Base-by-base conservation (phyloP, 2,797 vertebrate genomes). In the Denticeps clupeoides region DNA sequence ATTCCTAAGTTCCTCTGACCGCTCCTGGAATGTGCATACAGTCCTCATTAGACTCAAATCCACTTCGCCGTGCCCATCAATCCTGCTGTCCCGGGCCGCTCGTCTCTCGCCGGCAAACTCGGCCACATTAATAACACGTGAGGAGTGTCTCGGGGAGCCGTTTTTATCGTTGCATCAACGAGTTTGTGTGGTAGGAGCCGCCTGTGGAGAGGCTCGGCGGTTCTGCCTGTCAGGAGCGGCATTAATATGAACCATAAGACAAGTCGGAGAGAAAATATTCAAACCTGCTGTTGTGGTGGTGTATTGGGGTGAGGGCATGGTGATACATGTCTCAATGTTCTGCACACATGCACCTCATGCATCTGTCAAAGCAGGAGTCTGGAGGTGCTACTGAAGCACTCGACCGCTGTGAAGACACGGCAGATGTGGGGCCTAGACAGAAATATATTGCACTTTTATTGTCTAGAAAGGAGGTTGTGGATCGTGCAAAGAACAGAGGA, bases 221-320 rank as follows among this genome's bases (percentile, higher is more conserved):
- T 46, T 55, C 62, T 49, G 28, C 51, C 52, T 52, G 58, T 60
- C 62, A 64, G 45, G 58, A 49, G 35, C 48, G 55, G 51, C 37
- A 64, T 60, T 64, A 58, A 60, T 60, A 64, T 64, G 55, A 64
- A 58, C 64, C 58, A 52, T 53, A 46, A 60, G 55, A 51, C n/a
- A 15, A 48, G 51, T 51, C 60, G 47, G 54, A 51, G 54, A 23
- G 38, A 57, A 43, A 45, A 51, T 59, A 56, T 59, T 43, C 32
- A 49, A 53, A 60, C 53, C 57, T 51, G 50, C 58, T 57, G 57
- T 41, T 53, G 47, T 45, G 29, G 27, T n/a, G n/a, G n/a, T n/a
- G n/a, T n/a, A n/a, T 45, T n/a, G 16, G 28, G 21, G 40, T n/a
- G 42, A 33, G 52, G 19, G 26, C 16, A 45, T 23, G 28, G 42